phyloP scores from a whole-genome alignment of 2,888 invertebrate genomes.

The Desoria tigrina region DNA sequence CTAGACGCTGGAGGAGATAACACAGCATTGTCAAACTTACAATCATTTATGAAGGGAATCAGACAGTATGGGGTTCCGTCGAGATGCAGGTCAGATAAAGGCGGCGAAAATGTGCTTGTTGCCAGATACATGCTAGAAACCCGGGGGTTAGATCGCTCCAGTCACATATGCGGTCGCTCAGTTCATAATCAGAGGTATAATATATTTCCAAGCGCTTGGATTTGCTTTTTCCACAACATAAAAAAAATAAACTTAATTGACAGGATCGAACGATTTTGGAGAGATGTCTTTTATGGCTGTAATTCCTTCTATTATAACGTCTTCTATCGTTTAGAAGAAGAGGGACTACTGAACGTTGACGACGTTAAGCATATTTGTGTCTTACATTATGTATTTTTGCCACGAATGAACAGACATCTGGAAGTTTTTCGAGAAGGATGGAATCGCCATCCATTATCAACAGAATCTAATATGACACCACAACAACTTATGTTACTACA shows the following conservation, averaged over 20 bases:
- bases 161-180: constrained; percentile 37
- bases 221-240: too few species aligned
- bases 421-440: constrained; percentile 22
- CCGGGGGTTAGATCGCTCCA: constrained; percentile 22
- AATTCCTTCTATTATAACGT: constrained; percentile 12
- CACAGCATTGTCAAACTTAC: constrained; percentile 19
- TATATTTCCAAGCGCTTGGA: neutral
- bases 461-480: constrained; percentile 23
- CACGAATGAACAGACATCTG: constrained; percentile 24
- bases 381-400: constrained; percentile 28
- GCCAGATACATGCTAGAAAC: constrained; percentile 31
- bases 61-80: constrained; percentile 24
- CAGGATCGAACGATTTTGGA: constrained; percentile 40
- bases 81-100: constrained; percentile 34
- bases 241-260: constrained; percentile 4
- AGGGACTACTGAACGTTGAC: constrained; percentile 18
- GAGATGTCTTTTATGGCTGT: constrained; percentile 34
- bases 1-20: constrained; percentile 29
- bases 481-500: constrained; percentile 24
- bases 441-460: constrained; percentile 35
- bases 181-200: constrained; percentile 44
- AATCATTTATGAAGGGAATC: constrained; percentile 25
- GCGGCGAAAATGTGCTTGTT: constrained; percentile 33
- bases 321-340: constrained; percentile 22
- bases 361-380: constrained; percentile 16